A percentile compares a stretch with the other conserved stretches of the same genome.
Conservation (phyloP, 37 sponge, comb jelly and placozoan genomes). For the Oopsacas minuta region DNA sequence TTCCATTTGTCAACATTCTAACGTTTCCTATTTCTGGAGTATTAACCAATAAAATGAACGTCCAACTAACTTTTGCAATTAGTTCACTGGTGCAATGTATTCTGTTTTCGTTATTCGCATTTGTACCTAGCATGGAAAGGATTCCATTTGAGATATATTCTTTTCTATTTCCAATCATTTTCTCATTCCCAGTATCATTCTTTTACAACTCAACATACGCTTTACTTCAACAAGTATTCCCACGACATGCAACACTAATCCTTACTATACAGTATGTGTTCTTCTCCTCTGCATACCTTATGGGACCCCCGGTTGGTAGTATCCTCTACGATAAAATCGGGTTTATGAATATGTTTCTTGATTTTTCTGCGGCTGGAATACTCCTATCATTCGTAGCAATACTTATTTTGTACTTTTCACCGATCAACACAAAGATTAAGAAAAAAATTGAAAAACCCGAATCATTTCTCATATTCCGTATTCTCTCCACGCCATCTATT, state of each 20-base stretch:
- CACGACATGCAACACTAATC: not conserved
- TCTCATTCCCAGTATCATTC: not conserved
- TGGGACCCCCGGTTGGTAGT: not conserved
- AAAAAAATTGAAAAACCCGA: not conserved
- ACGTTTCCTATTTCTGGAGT: not conserved
- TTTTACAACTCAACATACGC: not conserved
- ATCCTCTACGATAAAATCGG: not conserved
- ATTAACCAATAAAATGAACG: not conserved
- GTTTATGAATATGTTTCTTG: not conserved
- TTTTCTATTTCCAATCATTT: not conserved
- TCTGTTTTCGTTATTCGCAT: not conserved
- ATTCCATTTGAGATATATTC: not conserved
- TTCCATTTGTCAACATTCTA: not conserved
- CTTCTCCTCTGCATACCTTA: not conserved
- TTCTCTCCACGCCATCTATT: not conserved
- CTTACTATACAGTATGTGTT: not conserved
- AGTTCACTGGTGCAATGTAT: not conserved
- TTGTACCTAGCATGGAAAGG: not conserved
- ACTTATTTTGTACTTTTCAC: not conserved
- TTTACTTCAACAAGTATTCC: not conserved
- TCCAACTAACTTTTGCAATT: not conserved
- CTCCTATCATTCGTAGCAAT: not conserved
- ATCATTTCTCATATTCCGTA: not conserved
- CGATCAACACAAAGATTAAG: not conserved
- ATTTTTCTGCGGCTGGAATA: not conserved